Evolutionary conservation across 2,113 vertebrate species (phyloP).

Genomic region (Heterochromis multidens): DNA sequence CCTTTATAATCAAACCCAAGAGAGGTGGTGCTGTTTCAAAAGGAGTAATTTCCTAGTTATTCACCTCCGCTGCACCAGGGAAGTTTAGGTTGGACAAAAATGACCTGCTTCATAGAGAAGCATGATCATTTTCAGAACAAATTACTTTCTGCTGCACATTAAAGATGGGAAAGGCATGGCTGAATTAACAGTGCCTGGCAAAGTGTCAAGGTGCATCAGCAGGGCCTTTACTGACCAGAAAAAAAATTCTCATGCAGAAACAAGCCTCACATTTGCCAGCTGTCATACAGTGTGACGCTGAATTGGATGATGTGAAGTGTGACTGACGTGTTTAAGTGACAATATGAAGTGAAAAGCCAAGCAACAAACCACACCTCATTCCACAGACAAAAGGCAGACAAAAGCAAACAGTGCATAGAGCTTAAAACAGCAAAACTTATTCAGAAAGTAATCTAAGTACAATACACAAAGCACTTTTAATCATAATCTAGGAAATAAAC

Average conservation of each 20-base stretch:
- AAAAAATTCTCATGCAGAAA: background rate
- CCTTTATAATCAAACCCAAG: constrained; percentile 36
- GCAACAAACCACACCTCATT: background rate
- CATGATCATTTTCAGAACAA: background rate
- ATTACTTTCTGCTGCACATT: background rate
- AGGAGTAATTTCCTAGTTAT: background rate
- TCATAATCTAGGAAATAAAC: background rate
- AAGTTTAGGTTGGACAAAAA: background rate
- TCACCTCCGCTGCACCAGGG: background rate
- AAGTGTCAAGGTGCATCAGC: background rate
- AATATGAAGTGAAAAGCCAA: background rate
- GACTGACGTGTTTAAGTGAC: background rate
- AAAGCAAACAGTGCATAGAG: background rate
- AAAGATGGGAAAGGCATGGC: background rate
- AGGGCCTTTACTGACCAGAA: background rate
- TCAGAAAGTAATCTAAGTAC: background rate
- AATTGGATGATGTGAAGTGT: background rate
- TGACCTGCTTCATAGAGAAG: background rate
- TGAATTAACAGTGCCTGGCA: background rate
- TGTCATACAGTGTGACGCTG: background rate
- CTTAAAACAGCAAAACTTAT: background rate
- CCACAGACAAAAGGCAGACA: background rate
- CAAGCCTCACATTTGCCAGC: background rate
- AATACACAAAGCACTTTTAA: background rate
- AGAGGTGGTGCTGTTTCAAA: background rate